These are phyloP conservation scores for Coryphaenoides rupestris DNA, from an alignment of 2,113 vertebrate species.

Conservation along the genomic window DNA sequence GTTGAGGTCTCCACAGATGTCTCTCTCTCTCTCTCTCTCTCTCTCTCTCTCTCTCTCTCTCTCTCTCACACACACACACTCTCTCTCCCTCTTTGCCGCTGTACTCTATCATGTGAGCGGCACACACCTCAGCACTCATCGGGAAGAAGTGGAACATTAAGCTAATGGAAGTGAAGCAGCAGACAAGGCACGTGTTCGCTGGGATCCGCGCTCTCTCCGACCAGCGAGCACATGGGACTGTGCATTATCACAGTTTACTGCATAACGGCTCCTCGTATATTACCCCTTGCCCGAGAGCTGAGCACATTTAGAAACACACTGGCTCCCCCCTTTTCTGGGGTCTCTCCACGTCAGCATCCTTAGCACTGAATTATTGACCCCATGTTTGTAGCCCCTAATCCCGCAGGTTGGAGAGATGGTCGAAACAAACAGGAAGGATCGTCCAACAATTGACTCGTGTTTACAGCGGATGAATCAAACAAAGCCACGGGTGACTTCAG, in stretches of 20 bases:
- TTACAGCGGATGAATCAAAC: no score
- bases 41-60: neutral
- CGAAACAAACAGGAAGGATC: no score
- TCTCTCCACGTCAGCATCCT: neutral
- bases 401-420: neutral
- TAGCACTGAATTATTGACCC: neutral
- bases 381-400: neutral
- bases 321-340: neutral
- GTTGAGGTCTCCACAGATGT: no score
- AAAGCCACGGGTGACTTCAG: no score
- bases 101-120: neutral
- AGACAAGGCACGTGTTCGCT: conserved; percentile 11
- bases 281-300: neutral
- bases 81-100: neutral
- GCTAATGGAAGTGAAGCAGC: conserved; percentile 21
- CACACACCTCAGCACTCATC: conserved; percentile 20
- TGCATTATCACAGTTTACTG: conserved; percentile 8
- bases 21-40: no score
- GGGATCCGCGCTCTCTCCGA: neutral
- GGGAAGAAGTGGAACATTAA: conserved; percentile 21
- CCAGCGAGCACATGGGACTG: conserved; percentile 5
- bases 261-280: neutral
- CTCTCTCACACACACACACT: neutral
- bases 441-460: no score
- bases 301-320: neutral